Base-by-base conservation (phyloP, 2,113 vertebrate species). In the Fulica atra region DNA sequence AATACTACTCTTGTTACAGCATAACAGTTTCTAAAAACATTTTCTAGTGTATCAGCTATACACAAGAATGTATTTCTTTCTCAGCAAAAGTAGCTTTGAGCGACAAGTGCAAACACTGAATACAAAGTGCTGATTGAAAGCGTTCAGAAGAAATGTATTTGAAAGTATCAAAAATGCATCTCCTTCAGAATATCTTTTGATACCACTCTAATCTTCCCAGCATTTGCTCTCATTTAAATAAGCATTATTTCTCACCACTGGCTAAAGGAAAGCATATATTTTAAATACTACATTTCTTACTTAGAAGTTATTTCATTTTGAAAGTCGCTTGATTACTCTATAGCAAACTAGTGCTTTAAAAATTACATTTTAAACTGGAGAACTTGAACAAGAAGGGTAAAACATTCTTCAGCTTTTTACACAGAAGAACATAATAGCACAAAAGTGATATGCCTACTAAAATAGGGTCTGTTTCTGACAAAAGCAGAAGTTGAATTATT, bases 51-150 rank as follows among this genome's bases (percentile, higher is more conserved):
- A 92, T n/a, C 73, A 93, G 36, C 64, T 93, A 81, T 96, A 95
- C 93, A 96, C 86, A 97, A 93, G 44, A 91, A 95, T 88, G 81
- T 83, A 92, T 60, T 91, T 95, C 14, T 89, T 95, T 95, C 44
- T 91, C 76, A 91, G 66, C 94, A 88, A 97, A 97, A 77, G 38
- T 44, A 94, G 63, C 87, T 94, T 81, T 93, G 53, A 89, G 88
- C 65, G 91, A 59, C 86, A 91, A 93, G 87, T 97, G 92, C 90
- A 93, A 94, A 94, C 77, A 96, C 92, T 90, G 76, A 94, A 38
- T 86, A 89, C 46, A 86, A 56, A 92, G 24, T 81, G 76, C 81
- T 81, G 63, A 85, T 23, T 81, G 72, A 93, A 95, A 96, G 76
- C 63, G 69, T 90, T 81, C 66, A 93, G 88, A 94, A 93, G 70